phyloP scores from a whole-genome alignment of 2,797 vertebrate genomes.

The Chelidonichthys spinosus region DNA sequence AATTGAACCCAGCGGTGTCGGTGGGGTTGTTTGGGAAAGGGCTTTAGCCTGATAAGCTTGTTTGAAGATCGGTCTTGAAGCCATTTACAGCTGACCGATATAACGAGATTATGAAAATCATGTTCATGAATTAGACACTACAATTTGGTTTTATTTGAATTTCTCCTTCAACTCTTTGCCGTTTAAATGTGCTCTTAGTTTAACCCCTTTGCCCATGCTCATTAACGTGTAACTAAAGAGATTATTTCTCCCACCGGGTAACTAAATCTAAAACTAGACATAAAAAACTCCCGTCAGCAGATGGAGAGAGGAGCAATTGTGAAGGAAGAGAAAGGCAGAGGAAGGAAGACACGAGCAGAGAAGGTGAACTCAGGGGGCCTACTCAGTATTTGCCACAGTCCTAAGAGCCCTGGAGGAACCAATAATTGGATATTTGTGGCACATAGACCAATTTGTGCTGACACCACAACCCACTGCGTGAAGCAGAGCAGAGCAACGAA shows the following conservation, averaged over 20 bases:
- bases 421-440: conserved; percentile 67
- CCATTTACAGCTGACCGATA: conserved; percentile 1
- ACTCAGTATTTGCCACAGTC: conserved; percentile 8
- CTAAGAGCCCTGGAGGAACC: conserved; percentile 21
- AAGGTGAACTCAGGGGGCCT: background rate
- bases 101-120: conserved; percentile 13
- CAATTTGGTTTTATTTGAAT: background rate
- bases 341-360: conserved; percentile 8
- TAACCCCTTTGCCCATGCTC: background rate
- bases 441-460: conserved; percentile 59
- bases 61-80: conserved; percentile 19
- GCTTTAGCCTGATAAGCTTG: conserved; percentile 22
- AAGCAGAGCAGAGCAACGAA: conserved; percentile 40
- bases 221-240: background rate
- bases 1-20: background rate
- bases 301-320: background rate
- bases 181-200: background rate
- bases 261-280: background rate
- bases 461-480: conserved; percentile 44
- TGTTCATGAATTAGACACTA: background rate
- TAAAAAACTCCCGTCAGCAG: conserved; percentile 14
- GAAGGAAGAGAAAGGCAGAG: background rate
- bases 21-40: background rate
- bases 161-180: background rate
- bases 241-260: background rate